Base-by-base conservation (phyloP, 2,113 vertebrate genomes). In the Orientallactaga bullata region DNA sequence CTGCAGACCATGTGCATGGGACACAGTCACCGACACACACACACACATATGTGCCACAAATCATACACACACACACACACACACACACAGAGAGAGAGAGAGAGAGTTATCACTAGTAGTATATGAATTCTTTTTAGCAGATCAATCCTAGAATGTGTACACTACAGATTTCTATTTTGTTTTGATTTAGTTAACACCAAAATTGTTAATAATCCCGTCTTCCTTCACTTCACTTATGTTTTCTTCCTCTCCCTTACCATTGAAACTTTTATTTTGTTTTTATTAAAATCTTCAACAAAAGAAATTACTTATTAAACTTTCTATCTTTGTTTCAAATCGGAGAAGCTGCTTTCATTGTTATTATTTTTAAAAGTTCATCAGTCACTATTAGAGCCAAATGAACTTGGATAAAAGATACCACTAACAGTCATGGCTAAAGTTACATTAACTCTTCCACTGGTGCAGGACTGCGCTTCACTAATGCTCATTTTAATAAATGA, bases 101-200 rank as follows among this genome's bases (percentile, higher is more conserved):
- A n/a, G n/a, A n/a, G n/a, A n/a, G n/a, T n/a, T n/a, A n/a, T 47
- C 42, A 47, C 42, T 47, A 47, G 42, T n/a, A 94, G 42, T 87
- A 47, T 85, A 88, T 82, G 91, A 85, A 81, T 94, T 85, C 42
- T 60, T 95, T 95, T 91, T 71, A 88, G 60, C 58, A 90, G 17
- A 78, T 63, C 39, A 82, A 91, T 89, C 18, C 58, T 82, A 77
- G 42, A 72, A 68, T 80, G 78, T 4, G 74, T 76, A 83, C 89
- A 71, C 79, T 79, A n/a, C 42, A 93, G 61, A 72, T 37, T 85
- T 94, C 63, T 72, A 21, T 68, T 83, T 80, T 80, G 51, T 65
- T 78, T 91, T 74, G 24, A 39, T 61, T 89, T 63, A 66, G 24
- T 84, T 71, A 61, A 17, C 4, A n/a, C 32, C 23, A 2, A 10